Evolutionary conservation across 2,113 vertebrate genomes (phyloP), one percentile per base, ranked within the genome.

Genomic region (Rissa tridactyla): DNA sequence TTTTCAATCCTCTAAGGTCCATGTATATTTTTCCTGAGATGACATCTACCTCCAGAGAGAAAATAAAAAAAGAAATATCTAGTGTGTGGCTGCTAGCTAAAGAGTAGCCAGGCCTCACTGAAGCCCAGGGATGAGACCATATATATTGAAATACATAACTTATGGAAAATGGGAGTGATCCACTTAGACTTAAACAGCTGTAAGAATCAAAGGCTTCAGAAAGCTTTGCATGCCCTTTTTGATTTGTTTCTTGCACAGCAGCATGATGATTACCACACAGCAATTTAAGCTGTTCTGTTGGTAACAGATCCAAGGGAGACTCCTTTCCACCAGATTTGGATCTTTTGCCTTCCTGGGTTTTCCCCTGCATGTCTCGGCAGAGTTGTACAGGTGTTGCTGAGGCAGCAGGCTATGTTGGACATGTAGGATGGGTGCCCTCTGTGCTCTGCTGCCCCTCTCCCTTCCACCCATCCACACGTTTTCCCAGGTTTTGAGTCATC

Each of bases 361-460:
- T 65, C 29, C 65, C 16, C 57, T 85, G 38, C 3, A 1, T 40
- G 18, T 79, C 69, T 87, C 11, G 3, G 66, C 47, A 76, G 60
- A 84, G 30, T 10, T 61, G 72, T 75, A 55, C 4, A 38, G 61
- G 26, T 23, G 22, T 60, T 1, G 1, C 38, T 16, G 13, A 29
- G 65, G 36, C 66, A 82, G 52, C 7, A 42, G 36, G 34, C 42
- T 55, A 16, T 44, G 19, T 42, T 49, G 57, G n/a, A 30, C 7
- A 1, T 0, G 0, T 34, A 36, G 62, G 64, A 61, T 0, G 2
- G 11, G 10, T 80, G 17, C 5, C 3, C 44, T 76, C 34, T 25
- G 8, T 38, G 10, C 29, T 58, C 57, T 10, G 1, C 66, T 80
- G 52, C 40, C 34, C 22, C 19, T 84, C 65, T 94, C 66, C 57